These are phyloP conservation scores for Sarotherodon lohbergeri DNA, from an alignment of 2,113 vertebrate species.

Conservation along the genomic window DNA sequence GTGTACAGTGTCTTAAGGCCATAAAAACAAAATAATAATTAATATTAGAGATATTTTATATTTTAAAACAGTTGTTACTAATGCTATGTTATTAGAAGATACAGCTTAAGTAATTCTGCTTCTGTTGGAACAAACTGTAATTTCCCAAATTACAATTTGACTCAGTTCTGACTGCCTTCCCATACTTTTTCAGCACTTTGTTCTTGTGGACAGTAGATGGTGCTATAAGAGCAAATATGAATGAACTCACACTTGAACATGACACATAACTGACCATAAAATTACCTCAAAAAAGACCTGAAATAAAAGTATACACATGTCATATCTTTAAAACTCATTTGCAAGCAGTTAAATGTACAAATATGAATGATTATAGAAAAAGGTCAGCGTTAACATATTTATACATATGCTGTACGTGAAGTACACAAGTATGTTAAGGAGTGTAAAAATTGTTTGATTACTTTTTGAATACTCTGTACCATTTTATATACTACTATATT, in stretches of 20 bases:
- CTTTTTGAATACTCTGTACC: background rate
- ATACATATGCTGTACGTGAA: background rate
- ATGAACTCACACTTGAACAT: fast-evolving
- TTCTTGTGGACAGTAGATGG: constrained; percentile 8
- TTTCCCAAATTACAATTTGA: background rate
- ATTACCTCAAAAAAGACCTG: background rate
- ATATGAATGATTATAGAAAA: background rate
- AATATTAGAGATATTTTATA: background rate
- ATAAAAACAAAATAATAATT: background rate
- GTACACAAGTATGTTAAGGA: background rate
- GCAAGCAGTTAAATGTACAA: background rate
- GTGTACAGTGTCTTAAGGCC: background rate
- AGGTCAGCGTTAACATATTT: fast-evolving
- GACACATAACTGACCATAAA: background rate
- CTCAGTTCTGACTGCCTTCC: background rate
- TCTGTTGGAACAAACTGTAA: background rate
- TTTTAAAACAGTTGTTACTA: background rate
- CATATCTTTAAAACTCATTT: background rate
- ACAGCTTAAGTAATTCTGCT: background rate
- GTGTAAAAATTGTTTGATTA: background rate
- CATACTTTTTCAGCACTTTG: background rate
- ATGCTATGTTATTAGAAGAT: background rate
- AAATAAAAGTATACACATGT: background rate
- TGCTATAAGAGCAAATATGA: background rate
- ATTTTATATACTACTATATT: background rate